phyloP scores from a whole-genome alignment of 2,113 vertebrate genomes.

The Oncorhynchus keta region DNA sequence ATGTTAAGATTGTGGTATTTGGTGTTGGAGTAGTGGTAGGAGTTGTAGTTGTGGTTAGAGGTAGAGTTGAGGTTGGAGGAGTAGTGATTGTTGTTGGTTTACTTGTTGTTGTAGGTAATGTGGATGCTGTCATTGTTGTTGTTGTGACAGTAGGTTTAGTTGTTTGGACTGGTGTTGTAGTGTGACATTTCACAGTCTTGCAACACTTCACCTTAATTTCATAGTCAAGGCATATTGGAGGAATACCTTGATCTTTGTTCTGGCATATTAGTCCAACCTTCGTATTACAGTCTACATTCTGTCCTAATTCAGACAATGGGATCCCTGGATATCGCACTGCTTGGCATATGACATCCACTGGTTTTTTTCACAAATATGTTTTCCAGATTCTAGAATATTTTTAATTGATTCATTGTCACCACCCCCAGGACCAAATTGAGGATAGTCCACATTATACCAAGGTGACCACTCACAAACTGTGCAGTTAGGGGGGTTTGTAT shows the following conservation, averaged over 20 bases:
- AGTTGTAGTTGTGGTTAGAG: not conserved
- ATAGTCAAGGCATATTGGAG: constrained; percentile 63
- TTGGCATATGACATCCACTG: constrained; percentile 52
- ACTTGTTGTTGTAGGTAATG: not conserved
- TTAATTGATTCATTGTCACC: constrained; percentile 64
- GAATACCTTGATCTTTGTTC: constrained; percentile 59
- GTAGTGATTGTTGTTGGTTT: not conserved
- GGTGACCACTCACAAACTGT: constrained; percentile 52
- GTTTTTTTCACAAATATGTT: constrained; percentile 54
- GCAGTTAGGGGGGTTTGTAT: constrained; percentile 23
- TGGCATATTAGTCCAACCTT: constrained; percentile 63
- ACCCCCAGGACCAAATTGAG: constrained; percentile 38
- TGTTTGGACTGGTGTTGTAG: not conserved
- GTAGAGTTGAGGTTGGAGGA: not conserved
- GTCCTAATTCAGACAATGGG: constrained; percentile 40
- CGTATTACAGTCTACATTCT: constrained; percentile 56
- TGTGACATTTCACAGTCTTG: constrained; percentile 19
- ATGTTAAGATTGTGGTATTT: not conserved
- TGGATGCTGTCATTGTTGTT: constrained; percentile 6
- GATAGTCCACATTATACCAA: constrained; percentile 64
- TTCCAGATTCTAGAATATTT: constrained; percentile 43
- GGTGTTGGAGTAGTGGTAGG: not conserved
- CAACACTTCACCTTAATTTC: constrained; percentile 62
- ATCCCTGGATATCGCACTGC: constrained; percentile 48
- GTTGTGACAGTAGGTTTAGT: not conserved